phyloP scores from a whole-genome alignment of 2,888 invertebrate species.

The Ochropleura plecta region DNA sequence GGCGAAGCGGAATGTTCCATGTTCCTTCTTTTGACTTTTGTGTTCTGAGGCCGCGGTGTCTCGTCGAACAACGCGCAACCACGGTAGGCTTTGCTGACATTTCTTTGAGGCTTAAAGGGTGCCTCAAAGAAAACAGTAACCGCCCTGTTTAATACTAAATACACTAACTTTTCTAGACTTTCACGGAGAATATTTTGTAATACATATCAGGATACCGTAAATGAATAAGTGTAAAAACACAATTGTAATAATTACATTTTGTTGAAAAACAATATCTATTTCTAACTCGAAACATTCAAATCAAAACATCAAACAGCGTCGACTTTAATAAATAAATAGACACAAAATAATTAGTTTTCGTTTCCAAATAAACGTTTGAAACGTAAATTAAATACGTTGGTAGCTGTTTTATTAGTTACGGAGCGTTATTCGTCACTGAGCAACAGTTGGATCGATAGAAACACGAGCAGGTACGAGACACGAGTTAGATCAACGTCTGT shows the following conservation, averaged over 20 bases:
- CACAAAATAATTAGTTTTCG: conserved; percentile 32
- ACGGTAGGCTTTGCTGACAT: too few species aligned
- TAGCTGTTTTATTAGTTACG: conserved; percentile 20
- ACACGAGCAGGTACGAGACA: conserved; percentile 2
- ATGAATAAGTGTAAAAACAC: too few species aligned
- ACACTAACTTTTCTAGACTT: too few species aligned
- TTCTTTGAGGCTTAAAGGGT: too few species aligned
- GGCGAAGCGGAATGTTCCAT: too few species aligned
- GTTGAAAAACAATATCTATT: conserved; percentile 8
- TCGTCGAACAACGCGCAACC: too few species aligned
- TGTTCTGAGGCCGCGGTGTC: too few species aligned
- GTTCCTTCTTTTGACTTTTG: too few species aligned
- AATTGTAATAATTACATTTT: neutral
- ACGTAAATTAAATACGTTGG: conserved; percentile 9
- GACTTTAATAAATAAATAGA: conserved; percentile 16
- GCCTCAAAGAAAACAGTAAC: too few species aligned
- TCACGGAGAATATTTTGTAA: too few species aligned
- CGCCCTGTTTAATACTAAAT: too few species aligned
- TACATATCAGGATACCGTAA: too few species aligned
- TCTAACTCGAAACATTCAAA: neutral
- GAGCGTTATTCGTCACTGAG: conserved; percentile 60
- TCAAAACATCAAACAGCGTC: conserved; percentile 17
- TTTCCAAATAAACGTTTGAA: conserved; percentile 20
- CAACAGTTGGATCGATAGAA: conserved; percentile 79
- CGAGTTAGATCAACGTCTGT: conserved; percentile 8